Evolutionary conservation across 2,797 vertebrate species (phyloP), one percentile per base, ranked within the genome.

Genomic region (Gadopsis marmoratus): DNA sequence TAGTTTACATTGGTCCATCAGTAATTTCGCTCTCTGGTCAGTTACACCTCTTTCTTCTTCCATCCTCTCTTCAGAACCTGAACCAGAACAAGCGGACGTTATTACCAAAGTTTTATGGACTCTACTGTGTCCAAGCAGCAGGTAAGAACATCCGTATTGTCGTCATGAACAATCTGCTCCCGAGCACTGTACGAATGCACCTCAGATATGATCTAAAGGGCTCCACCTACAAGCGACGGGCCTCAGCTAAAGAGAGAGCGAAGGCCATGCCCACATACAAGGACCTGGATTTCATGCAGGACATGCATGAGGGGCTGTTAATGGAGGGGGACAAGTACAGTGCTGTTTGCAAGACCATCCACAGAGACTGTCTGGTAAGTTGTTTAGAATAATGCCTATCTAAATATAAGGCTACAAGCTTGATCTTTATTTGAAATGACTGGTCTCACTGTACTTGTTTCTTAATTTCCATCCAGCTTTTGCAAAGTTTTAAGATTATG

Each of bases 401-500:
- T 54, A 55, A 72, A 76, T 31, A 54, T 29, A 7, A 51, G 7
- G 6, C 26, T 26, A 56, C 23, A 53, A 21, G 2, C 3, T 29
- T 60, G 10, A 70, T 37, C 56, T 26, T 55, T 26, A 26, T 41
- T 69, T 29, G 7, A 60, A 26, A 3, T 59, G 12, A 13, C 55
- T 48, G 16, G 0, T 67, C 12, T 85, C 16, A 37, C 10, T 9
- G 23, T 47, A 19, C 17, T 39, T 7, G 6, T 35, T 35, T 67
- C 29, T 53, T 56, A 8, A 26, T 81, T 76, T 79, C 9, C 13
- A 11, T 77, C 43, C 87, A 99, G 98, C 96, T 99, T 23, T 89
- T 99, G 39, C 97, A 99, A 90, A 99, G 98, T 92, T 99, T 99
- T 78, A 98, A 99, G 87, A 99, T 99, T 85, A 99, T 99, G 98